phyloP scores from a whole-genome alignment of 2,797 vertebrate species.

The Smutsia gigantea region DNA sequence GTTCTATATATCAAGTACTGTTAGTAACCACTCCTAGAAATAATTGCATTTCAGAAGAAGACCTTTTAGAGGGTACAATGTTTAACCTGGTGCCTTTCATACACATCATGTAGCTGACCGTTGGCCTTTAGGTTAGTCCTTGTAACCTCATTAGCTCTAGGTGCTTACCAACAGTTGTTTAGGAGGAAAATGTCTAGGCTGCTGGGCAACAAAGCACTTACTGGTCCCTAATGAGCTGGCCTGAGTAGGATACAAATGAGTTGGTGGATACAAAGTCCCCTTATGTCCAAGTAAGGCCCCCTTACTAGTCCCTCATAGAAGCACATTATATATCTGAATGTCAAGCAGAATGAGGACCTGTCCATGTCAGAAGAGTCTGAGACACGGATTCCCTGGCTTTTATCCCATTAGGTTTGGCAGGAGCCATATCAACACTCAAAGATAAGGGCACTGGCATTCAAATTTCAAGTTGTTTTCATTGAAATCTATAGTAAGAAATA shows the following conservation, averaged over 20 bases:
- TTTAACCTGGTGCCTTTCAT: not conserved
- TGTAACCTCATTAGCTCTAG: not conserved
- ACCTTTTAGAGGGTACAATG: not conserved
- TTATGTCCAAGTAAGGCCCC: not conserved
- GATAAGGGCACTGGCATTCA: not conserved
- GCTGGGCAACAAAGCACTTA: not conserved
- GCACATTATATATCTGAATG: not conserved
- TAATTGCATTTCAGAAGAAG: conserved; percentile 15
- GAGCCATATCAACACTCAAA: not conserved
- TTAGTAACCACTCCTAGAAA: not conserved
- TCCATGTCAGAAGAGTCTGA: not conserved
- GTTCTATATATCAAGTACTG: not conserved
- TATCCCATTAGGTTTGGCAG: not conserved
- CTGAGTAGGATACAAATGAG: not conserved
- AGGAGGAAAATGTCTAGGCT: not conserved
- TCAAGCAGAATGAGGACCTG: not conserved
- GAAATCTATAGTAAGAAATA: not conserved
- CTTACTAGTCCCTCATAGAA: not conserved
- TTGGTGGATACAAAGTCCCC: not conserved
- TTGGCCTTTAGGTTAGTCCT: not conserved
- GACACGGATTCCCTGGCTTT: not conserved
- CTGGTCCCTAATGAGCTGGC: not conserved
- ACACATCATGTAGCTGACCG: not conserved
- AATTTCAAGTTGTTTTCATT: not conserved
- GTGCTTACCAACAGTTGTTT: not conserved